These are phyloP conservation scores for Gnathonemus echidnorhynchus DNA, from an alignment of 2,113 vertebrate species.

Conservation along the genomic window DNA sequence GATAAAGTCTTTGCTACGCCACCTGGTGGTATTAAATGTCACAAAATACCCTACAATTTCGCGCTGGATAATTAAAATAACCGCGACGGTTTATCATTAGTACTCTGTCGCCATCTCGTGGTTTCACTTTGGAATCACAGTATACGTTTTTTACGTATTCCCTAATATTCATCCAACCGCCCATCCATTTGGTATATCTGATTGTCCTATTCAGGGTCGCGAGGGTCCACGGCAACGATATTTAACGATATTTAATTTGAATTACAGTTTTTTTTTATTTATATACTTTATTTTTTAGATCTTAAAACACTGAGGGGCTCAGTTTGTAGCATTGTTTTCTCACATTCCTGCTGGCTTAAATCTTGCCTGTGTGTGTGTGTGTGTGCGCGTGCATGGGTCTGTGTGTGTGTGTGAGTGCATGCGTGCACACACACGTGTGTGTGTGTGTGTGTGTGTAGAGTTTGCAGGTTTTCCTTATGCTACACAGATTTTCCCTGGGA, in stretches of 20 bases:
- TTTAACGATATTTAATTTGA: not conserved
- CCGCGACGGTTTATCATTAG: not conserved
- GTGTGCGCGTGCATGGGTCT: no score
- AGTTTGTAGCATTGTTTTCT: not conserved
- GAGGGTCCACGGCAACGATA: not conserved
- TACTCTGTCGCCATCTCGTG: not conserved
- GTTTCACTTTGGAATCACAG: not conserved
- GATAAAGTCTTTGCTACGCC: not conserved
- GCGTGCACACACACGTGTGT: no score
- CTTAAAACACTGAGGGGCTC: not conserved
- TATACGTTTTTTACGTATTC: not conserved
- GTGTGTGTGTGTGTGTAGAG: not conserved
- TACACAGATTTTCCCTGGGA: not conserved
- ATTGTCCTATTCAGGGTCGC: not conserved
- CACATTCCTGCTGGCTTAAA: not conserved
- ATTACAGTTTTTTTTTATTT: not conserved
- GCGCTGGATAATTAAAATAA: not conserved
- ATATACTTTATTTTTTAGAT: not conserved
- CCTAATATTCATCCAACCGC: not conserved
- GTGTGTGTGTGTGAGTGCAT: no score
- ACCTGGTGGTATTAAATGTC: not conserved
- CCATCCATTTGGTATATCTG: not conserved
- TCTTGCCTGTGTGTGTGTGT: not conserved
- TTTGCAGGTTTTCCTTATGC: not conserved
- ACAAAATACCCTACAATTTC: not conserved